A percentile compares a stretch with the other conserved stretches of the same genome.
Conservation (phyloP, 1,140 invertebrate genomes). For the Leptestheria dahalacensis region DNA sequence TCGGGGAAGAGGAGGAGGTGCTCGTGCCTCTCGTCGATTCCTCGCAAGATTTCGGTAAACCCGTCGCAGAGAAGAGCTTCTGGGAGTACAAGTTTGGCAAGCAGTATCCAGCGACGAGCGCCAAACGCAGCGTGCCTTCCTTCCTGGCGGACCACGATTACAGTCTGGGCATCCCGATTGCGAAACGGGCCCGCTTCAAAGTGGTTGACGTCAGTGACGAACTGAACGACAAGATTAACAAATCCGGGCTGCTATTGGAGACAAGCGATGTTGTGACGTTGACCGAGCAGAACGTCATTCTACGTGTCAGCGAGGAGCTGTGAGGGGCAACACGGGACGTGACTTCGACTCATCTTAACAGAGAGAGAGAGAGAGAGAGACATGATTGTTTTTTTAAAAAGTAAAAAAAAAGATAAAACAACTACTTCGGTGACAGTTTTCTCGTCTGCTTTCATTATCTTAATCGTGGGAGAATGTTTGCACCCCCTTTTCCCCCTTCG, state of each 20-base stretch:
- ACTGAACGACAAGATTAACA: neutral
- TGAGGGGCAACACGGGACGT: neutral
- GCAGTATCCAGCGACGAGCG: neutral
- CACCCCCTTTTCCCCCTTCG: no score
- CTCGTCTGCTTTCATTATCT: neutral
- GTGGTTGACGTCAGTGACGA: neutral
- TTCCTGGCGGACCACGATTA: constrained; percentile 6
- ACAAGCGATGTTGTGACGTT: neutral
- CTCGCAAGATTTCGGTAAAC: neutral
- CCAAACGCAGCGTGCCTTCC: constrained; percentile 6
- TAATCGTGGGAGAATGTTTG: no score
- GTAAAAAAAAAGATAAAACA: neutral
- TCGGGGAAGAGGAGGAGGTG: constrained; percentile 3
- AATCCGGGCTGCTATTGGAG: neutral
- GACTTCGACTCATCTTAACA: no score
- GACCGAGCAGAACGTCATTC: neutral
- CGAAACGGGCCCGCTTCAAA: constrained; percentile 8
- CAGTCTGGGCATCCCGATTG: neutral
- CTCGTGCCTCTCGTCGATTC: neutral
- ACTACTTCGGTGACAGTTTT: neutral
- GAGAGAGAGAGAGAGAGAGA: no score
- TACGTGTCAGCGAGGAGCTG: neutral
- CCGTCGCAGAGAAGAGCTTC: neutral
- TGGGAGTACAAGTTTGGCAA: constrained; percentile 10
- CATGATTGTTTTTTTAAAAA: neutral